phyloP scores from a whole-genome alignment of 2,113 vertebrate species.

The Podarcis cretensis region DNA sequence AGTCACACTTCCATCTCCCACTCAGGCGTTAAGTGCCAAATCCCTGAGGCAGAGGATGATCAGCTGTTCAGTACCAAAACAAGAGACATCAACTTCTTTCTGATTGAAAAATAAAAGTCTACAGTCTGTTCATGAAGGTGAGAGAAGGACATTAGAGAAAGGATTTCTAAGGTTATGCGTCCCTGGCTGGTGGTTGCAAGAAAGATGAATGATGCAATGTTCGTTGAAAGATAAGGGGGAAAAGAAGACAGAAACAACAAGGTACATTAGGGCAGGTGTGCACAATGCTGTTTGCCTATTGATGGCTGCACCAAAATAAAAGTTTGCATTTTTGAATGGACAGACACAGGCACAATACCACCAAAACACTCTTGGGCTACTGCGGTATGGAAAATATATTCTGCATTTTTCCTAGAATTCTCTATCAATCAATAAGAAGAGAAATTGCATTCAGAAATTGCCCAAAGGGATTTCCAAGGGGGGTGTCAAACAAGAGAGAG shows the following conservation, averaged over 20 bases:
- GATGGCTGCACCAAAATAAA: neutral
- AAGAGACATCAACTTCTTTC: constrained; percentile 61
- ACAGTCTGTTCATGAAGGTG: constrained; percentile 36
- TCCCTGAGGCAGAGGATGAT: constrained; percentile 66
- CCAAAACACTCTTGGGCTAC: too few relatives aligned
- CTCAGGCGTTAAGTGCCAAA: constrained; percentile 42
- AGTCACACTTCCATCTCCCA: constrained; percentile 43
- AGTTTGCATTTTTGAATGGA: neutral
- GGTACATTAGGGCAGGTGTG: neutral
- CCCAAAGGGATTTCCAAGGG: too few relatives aligned
- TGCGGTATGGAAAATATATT: too few relatives aligned
- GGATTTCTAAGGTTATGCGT: neutral
- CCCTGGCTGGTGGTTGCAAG: neutral
- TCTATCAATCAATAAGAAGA: too few relatives aligned
- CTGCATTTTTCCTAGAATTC: too few relatives aligned
- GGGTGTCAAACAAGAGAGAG: too few relatives aligned
- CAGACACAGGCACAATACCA: too few relatives aligned
- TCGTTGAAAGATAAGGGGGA: neutral
- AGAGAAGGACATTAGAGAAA: constrained; percentile 21
- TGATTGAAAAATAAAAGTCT: constrained; percentile 52
- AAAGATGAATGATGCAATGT: neutral
- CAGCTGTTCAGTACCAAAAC: constrained; percentile 54
- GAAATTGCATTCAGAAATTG: too few relatives aligned
- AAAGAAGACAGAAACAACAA: neutral
- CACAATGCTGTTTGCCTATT: neutral